A percentile compares a stretch with the other conserved stretches of the same genome.
phyloP scores from a whole-genome alignment of 2,888 invertebrate species.

The Chromoteleia sp. region DNA sequence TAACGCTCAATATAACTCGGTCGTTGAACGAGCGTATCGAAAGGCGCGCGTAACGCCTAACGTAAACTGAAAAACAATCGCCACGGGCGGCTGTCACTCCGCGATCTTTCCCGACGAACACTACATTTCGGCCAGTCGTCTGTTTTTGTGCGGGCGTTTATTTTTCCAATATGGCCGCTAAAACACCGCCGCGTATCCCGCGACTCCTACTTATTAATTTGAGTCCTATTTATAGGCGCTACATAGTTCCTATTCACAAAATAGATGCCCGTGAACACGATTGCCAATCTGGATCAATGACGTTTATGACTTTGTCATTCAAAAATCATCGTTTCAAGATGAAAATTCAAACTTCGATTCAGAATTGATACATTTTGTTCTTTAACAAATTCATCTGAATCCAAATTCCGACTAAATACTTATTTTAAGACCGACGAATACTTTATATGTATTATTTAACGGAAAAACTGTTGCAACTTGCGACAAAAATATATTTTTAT shows the following conservation, averaged over 20 bases:
- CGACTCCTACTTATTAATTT: constrained; percentile 78
- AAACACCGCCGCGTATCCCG: constrained; percentile 77
- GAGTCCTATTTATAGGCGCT: constrained; percentile 80
- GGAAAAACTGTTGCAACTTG: no score
- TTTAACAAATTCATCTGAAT: no score
- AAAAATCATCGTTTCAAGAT: constrained; percentile 15
- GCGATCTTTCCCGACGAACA: constrained; percentile 77
- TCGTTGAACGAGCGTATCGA: constrained; percentile 82
- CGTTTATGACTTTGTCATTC: constrained; percentile 54
- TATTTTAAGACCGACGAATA: no score
- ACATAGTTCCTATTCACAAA: constrained; percentile 71
- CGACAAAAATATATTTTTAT: no score
- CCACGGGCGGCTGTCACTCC: constrained; percentile 82
- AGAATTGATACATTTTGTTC: no score
- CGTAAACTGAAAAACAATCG: constrained; percentile 84
- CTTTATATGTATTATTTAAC: no score
- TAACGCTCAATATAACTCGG: constrained; percentile 75
- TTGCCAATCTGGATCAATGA: constrained; percentile 57
- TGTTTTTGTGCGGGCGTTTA: constrained; percentile 81
- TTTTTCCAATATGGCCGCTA: constrained; percentile 84
- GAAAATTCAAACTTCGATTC: no score
- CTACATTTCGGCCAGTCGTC: constrained; percentile 79
- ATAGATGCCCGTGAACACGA: constrained; percentile 59
- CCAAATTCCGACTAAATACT: no score
- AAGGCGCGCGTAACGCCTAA: constrained; percentile 81